Evolutionary conservation across 2,113 vertebrate genomes (phyloP).

Genomic region (Rhea americana): DNA sequence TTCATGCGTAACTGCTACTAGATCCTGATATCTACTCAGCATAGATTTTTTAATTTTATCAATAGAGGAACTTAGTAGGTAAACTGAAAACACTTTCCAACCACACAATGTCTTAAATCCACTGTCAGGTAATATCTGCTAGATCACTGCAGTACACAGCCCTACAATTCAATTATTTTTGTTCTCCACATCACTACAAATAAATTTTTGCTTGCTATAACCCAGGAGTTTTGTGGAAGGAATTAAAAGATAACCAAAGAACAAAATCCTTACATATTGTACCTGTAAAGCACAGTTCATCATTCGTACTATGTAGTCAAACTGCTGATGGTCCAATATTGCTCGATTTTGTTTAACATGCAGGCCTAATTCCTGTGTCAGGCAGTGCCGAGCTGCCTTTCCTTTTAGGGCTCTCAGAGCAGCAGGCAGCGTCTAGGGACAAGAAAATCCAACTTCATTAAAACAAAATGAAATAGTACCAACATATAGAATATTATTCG

Average conservation of each 20-base stretch:
- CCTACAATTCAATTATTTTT: not conserved
- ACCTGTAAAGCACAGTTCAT: slow-evolving; percentile 99
- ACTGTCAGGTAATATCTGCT: not conserved
- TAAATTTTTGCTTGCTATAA: not conserved
- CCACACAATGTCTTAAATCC: not conserved
- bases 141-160: rapidly evolving
- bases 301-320: slow-evolving; percentile 94
- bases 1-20: not conserved
- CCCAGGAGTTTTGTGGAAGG: not conserved
- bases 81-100: not conserved
- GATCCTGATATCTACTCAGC: not conserved
- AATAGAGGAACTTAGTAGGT: not conserved
- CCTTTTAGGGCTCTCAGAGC: slow-evolving; percentile 94
- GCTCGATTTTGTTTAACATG: slow-evolving; percentile 94
- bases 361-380: slow-evolving; percentile 90
- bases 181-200: not conserved
- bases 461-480: not conserved
- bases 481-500: not conserved
- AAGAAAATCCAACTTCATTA: slow-evolving; percentile 10
- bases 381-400: slow-evolving; percentile 92
- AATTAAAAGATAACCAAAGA: not conserved
- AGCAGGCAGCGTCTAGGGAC: slow-evolving; percentile 89
- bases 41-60: not conserved
- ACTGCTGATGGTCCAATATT: slow-evolving; percentile 96
- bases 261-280: not conserved